Evolutionary conservation across 2,113 vertebrate genomes (phyloP), one percentile per base, ranked within the genome.

Genomic region (Psilopsiagon aurifrons): DNA sequence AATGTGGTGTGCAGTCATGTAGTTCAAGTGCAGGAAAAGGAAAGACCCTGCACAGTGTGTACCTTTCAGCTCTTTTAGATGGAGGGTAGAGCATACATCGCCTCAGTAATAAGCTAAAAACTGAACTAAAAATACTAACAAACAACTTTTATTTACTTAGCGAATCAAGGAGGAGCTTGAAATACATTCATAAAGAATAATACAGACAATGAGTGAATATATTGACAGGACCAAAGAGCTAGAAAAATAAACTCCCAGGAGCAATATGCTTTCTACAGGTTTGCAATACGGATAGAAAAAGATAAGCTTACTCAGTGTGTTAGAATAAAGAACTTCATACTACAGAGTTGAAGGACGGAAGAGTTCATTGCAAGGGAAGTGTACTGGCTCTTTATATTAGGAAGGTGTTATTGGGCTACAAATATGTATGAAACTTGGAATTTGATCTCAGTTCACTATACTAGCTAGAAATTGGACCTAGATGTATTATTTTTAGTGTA

Each of bases 1-100:
- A 9, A 33, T 27, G 23, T 35, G 10, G 11, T 74, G 18, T 51
- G 16, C 28, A 73, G 55, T 49, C 24, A 11, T 17, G 13, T 59
- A 63, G 23, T 19, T 71, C 0, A 0, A 87, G 51, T 1, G 1
- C 37, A 46, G 9, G 19, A 37, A 78, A 85, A 82, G 33, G 31
- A 87, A 68, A 28, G 52, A 22, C 33, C 35, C 79, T 19, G 49
- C 57, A 83, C 0, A 0, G 7, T 71, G 29, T 0, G 3, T 16
- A 41, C 13, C 51, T 76, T 75, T 64, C 62, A 75, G 39, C 17
- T 71, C 47, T 35, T 95, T 87, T 35, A 69, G 9, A 41, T 78
- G 66, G 24, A 84, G 13, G 28, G 25, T 13, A 47, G 22, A 37
- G 16, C 8, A 33, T 52, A 0, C 47, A 82, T 60, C n/a, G n/a